phyloP scores from a whole-genome alignment of 2,797 vertebrate genomes.

The Melanotaenia maccullochi region DNA sequence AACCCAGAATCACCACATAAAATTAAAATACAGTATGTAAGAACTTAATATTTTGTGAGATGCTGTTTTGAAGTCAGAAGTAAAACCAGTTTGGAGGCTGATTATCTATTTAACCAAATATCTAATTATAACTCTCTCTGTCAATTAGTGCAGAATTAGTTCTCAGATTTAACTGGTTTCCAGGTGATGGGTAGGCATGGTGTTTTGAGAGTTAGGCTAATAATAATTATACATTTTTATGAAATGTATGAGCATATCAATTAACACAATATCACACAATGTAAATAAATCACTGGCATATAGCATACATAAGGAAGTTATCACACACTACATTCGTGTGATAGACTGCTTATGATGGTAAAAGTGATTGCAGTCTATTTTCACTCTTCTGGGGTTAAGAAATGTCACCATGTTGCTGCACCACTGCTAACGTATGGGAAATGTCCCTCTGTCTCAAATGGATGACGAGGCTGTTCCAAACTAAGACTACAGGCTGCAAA shows the following conservation, averaged over 20 bases:
- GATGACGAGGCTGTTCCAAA: slow-evolving; percentile 28
- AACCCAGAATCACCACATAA: background rate
- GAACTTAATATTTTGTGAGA: background rate
- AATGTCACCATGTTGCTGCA: slow-evolving; percentile 47
- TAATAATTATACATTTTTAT: background rate
- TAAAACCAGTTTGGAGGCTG: background rate
- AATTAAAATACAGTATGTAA: background rate
- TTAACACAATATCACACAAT: slow-evolving; percentile 3
- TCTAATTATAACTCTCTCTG: background rate
- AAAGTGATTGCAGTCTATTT: slow-evolving; percentile 44
- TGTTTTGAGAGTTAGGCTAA: background rate
- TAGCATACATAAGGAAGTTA: background rate
- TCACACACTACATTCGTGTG: background rate
- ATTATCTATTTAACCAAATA: background rate
- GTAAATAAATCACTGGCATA: background rate
- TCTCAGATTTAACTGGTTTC: background rate
- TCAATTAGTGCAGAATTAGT: background rate
- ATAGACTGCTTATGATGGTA: slow-evolving; percentile 41
- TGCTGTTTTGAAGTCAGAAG: background rate
- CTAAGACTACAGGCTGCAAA: slow-evolving; percentile 43
- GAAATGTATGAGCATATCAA: background rate
- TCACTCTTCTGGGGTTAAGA: slow-evolving; percentile 47
- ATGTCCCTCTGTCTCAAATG: slow-evolving; percentile 37
- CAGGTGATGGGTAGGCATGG: background rate
- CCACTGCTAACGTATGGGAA: slow-evolving; percentile 31